Evolutionary conservation across 2,888 invertebrate genomes (phyloP).

Genomic region (Philonicus albiceps): DNA sequence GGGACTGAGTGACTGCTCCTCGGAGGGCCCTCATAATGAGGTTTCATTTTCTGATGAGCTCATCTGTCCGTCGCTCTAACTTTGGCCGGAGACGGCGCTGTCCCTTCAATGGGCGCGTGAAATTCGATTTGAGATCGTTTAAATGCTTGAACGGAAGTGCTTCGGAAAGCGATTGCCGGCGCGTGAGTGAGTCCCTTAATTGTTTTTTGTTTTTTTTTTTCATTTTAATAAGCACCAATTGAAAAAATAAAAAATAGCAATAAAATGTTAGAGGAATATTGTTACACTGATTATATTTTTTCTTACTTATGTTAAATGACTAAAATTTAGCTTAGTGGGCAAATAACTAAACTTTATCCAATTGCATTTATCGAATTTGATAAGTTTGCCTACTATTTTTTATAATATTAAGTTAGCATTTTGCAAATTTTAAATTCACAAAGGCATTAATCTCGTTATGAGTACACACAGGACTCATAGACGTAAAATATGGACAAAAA

Average conservation of each 20-base stretch:
- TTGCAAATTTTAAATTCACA: no score
- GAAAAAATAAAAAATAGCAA: background rate
- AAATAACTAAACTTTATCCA: no score
- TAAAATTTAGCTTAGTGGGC: no score
- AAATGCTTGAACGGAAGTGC: background rate
- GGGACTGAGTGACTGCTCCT: background rate
- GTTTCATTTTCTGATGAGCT: conserved; percentile 32
- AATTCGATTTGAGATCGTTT: conserved; percentile 31
- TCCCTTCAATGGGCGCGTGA: background rate
- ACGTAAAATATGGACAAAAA: no score
- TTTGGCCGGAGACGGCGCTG: background rate
- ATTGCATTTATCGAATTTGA: no score
- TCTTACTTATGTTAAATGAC: no score
- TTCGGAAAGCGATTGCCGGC: background rate
- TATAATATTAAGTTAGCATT: no score
- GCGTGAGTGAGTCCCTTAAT: background rate
- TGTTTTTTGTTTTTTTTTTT: background rate
- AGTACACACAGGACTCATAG: no score
- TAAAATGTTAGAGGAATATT: background rate
- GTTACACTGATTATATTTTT: no score
- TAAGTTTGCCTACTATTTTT: no score
- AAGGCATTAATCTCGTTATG: no score
- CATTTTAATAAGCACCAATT: background rate
- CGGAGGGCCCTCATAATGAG: conserved; percentile 26
- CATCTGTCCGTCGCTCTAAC: conserved; percentile 13